Conservation (phyloP, 1,140 invertebrate genomes). For the Bombus vancouverensis region DNA sequence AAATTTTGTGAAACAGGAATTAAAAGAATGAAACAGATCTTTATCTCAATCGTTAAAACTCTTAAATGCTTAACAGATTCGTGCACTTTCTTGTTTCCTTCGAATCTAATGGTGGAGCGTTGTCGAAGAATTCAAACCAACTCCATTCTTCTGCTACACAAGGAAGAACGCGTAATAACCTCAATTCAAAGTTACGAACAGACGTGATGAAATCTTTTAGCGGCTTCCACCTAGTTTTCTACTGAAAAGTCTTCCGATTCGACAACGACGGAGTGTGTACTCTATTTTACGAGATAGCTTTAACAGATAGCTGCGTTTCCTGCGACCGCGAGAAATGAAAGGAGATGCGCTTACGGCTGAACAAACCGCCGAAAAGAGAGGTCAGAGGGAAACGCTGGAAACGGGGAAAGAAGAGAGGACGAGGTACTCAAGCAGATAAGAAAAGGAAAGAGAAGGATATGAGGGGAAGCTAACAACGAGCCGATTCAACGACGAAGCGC, state of each 20-base stretch:
- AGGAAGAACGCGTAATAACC: background rate
- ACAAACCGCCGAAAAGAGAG: slow-evolving; percentile 1
- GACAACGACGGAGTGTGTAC: slow-evolving; percentile 49
- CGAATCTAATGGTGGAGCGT: background rate
- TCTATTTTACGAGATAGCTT: slow-evolving; percentile 56
- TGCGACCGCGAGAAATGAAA: slow-evolving; percentile 37
- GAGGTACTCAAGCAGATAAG: slow-evolving; percentile 27
- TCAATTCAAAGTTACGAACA: background rate
- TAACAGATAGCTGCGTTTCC: slow-evolving; percentile 60
- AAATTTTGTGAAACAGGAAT: background rate
- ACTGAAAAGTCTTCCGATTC: slow-evolving; percentile 61
- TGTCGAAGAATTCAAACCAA: background rate
- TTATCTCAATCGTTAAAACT: background rate
- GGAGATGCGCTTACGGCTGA: slow-evolving; percentile 21
- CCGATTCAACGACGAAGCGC: slow-evolving; percentile 62
- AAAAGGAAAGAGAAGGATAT: slow-evolving; percentile 8
- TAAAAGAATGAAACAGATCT: background rate
- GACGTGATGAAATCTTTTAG: slow-evolving; percentile 45
- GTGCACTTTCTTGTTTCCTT: background rate
- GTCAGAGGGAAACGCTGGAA: slow-evolving; percentile 4
- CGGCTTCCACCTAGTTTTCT: slow-evolving; percentile 31
- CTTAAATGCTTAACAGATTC: background rate
- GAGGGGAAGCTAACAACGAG: slow-evolving; percentile 61
- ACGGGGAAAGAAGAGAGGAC: slow-evolving; percentile 52
- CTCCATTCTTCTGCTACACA: background rate